These are phyloP conservation scores for Psittacus erithacus DNA, from an alignment of 2,113 vertebrate genomes.

Conservation along the genomic window DNA sequence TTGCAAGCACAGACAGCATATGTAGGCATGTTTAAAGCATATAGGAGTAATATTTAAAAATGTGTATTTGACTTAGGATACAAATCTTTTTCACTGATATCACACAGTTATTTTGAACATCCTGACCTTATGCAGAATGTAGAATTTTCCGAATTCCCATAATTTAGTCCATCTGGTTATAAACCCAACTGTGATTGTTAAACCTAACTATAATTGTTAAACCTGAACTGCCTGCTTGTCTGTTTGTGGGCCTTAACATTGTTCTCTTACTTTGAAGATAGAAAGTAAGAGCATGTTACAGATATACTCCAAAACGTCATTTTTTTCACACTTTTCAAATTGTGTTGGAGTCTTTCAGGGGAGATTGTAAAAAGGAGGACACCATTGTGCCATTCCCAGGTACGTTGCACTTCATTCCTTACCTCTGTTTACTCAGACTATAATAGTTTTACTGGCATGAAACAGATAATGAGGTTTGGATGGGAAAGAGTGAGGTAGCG, in stretches of 20 bases:
- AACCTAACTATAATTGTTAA: not conserved
- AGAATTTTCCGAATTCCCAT: not conserved
- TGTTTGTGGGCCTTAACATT: not conserved
- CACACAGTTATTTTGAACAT: not conserved
- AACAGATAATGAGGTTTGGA: not conserved
- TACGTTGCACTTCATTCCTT: not conserved
- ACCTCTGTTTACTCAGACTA: not conserved
- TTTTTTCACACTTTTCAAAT: not conserved
- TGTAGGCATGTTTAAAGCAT: not conserved
- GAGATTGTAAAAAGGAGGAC: not conserved
- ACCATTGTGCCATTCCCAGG: not conserved
- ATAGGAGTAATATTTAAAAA: not conserved
- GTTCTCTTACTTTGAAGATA: not conserved
- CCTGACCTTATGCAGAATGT: not conserved
- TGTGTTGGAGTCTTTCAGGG: not conserved
- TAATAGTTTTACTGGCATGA: not conserved
- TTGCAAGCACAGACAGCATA: not conserved
- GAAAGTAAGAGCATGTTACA: not conserved
- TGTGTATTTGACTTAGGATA: not conserved
- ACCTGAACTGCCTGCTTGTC: not conserved
- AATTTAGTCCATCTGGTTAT: not conserved
- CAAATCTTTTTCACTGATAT: not conserved
- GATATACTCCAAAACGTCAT: not conserved
- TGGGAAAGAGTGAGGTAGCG: not conserved
- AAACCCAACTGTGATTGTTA: not conserved